Base-by-base conservation (phyloP, 2,888 invertebrate species). In the Boloria euphrosyne region DNA sequence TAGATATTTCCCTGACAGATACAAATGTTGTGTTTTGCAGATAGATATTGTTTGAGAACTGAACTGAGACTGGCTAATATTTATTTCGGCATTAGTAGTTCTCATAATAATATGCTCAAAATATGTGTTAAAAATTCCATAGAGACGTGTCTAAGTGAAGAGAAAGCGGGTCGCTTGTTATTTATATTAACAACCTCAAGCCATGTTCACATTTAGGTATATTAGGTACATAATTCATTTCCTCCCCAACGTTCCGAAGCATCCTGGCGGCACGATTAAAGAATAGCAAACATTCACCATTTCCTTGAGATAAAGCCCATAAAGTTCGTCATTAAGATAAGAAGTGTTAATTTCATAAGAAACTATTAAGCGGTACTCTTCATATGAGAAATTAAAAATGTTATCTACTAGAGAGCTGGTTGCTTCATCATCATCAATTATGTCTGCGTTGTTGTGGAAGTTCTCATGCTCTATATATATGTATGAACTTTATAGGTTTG, bases 261-360 rank as follows among this genome's bases (percentile, higher is more conserved):
- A 64, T 66, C 67, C 65, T 63, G 52, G 74, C 71, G 72, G 77
- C 79, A 79, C 74, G 66, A 58, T 58, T 72, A 69, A 72, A 73
- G 75, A 79, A 80, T 77, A 77, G 79, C 81, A 86, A 88, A 86
- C 86, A 88, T 78, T 69, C 74, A 79, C 70, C 74, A 77, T 82
- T 85, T 85, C 85, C 80, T 77, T 73, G 74, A 86, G 85, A 88
- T 87, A 86, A 84, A 78, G 64, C 52, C 69, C 80, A 80, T 85
- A 86, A 84, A 73, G 71, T 76, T 62, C 66, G 77, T 78, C 78
- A 78, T 83, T 77, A 77, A 89, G 87, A 89, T 87, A 87, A 86
- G 77, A 74, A 68, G 80, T 76, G 82, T 84, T 87, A 85, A 87
- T 87, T 87, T 86, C 83, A 75, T 80, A 80, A 77, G 80, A 85